phyloP scores from a whole-genome alignment of 2,797 vertebrate species.

The Mormyrops boulengeri region DNA sequence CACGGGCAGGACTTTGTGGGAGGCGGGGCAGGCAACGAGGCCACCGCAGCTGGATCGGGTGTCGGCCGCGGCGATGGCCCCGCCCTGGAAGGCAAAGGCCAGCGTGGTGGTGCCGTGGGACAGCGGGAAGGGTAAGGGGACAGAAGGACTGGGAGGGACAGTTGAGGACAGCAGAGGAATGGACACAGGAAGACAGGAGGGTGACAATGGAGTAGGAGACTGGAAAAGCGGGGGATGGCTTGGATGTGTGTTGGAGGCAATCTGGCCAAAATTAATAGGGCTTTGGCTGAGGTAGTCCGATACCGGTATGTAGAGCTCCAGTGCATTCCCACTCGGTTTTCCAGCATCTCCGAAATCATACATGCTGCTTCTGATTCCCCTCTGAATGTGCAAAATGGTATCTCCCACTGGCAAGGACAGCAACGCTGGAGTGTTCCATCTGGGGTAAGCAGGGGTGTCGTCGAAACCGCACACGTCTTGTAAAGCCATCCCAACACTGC shows the following conservation, averaged over 20 bases:
- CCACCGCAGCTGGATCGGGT: conserved; percentile 74
- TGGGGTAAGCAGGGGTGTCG: conserved; percentile 31
- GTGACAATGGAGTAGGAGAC: conserved; percentile 15
- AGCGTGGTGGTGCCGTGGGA: conserved; percentile 82
- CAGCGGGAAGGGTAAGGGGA: conserved; percentile 60
- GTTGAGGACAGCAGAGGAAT: conserved; percentile 16
- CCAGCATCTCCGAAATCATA: conserved; percentile 13
- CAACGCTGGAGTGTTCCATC: conserved; percentile 26
- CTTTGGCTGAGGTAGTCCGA: conserved; percentile 52
- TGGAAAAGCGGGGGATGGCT: conserved; percentile 17
- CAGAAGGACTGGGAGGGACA: conserved; percentile 31
- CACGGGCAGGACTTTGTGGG: conserved; percentile 73
- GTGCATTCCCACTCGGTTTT: conserved; percentile 27
- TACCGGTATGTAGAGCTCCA: conserved; percentile 55
- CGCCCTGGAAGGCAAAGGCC: conserved; percentile 72
- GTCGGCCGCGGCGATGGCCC: conserved; percentile 75
- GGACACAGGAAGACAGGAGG: conserved; percentile 3
- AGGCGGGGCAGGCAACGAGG: conserved; percentile 65
- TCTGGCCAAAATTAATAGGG: conserved; percentile 60
- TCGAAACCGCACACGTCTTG: conserved; percentile 57
- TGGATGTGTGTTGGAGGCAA: conserved; percentile 17
- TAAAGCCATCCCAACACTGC: conserved; percentile 57
- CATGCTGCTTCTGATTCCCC: conserved; percentile 18
- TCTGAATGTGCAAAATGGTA: conserved; percentile 25
- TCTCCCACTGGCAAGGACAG: neutral